phyloP scores from a whole-genome alignment of 2,888 invertebrate genomes.

The Eugnorisma glareosa region DNA sequence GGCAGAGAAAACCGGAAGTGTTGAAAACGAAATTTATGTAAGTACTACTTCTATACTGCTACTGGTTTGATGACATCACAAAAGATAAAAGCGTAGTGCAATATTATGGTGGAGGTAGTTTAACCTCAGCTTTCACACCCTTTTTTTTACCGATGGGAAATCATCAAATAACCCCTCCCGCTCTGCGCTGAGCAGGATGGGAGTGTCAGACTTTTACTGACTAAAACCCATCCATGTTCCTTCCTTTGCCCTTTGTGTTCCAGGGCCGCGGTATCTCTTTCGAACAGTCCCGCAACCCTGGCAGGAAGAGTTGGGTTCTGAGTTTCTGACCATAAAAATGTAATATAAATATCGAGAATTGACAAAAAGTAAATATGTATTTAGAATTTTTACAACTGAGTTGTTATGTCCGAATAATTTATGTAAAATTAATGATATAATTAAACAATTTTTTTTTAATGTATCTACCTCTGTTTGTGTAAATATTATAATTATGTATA shows the following conservation, averaged over 20 bases:
- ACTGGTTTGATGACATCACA: no score
- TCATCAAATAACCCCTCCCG: no score
- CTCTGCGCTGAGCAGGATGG: no score
- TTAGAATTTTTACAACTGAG: background rate
- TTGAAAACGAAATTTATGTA: no score
- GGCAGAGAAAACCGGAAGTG: no score
- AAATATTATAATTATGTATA: background rate
- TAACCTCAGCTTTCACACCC: background rate
- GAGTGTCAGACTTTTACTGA: no score
- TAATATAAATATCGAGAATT: background rate
- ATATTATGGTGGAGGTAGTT: background rate
- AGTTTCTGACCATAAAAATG: background rate
- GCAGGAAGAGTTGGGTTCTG: background rate
- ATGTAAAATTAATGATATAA: constrained; percentile 21
- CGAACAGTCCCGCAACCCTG: no score
- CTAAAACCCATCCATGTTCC: no score
- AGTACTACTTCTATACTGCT: no score
- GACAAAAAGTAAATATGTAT: background rate
- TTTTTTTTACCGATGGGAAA: no score
- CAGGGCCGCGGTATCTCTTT: no score
- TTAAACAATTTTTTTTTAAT: constrained; percentile 21
- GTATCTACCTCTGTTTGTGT: background rate
- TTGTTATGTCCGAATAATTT: constrained; percentile 9
- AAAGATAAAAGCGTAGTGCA: background rate
- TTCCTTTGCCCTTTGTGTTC: no score